Conservation (phyloP, 2,797 vertebrate species). For the Cirrhinus molitorella region DNA sequence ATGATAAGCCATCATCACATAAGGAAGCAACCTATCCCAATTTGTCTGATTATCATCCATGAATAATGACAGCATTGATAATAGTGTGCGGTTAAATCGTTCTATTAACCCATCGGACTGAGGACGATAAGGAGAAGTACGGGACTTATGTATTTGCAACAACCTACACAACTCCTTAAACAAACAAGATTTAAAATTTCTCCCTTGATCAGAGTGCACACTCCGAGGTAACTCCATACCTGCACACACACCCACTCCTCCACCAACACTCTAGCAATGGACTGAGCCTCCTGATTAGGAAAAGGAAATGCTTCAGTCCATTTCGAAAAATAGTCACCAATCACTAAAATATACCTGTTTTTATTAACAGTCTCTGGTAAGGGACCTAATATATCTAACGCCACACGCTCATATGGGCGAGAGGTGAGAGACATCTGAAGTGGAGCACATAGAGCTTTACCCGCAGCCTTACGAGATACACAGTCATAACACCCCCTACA, state of each 20-base stretch:
- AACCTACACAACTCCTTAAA: slow-evolving; percentile 47
- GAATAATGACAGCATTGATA: not conserved
- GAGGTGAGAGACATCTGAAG: not conserved
- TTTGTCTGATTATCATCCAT: slow-evolving; percentile 31
- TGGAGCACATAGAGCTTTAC: too few relatives aligned
- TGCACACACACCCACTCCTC: not conserved
- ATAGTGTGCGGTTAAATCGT: not conserved
- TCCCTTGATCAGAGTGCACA: slow-evolving; percentile 40
- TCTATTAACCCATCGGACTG: slow-evolving; percentile 20
- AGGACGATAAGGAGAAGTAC: slow-evolving; percentile 34
- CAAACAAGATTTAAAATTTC: slow-evolving; percentile 43
- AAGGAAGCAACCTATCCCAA: too few relatives aligned
- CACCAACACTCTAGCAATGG: slow-evolving; percentile 23
- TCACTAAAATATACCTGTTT: not conserved
- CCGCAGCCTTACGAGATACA: too few relatives aligned
- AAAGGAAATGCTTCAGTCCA: not conserved
- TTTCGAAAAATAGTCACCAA: too few relatives aligned
- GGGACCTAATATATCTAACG: slow-evolving; percentile 31
- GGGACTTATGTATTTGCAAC: slow-evolving; percentile 26
- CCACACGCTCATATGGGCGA: not conserved
- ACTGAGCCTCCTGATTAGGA: slow-evolving; percentile 38
- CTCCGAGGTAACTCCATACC: not conserved
- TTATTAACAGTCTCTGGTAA: slow-evolving; percentile 16
- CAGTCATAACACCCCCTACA: too few relatives aligned
- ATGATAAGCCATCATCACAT: too few relatives aligned